These are phyloP conservation scores for Pterophyllum scalare DNA, from an alignment of 2,113 vertebrate species.

Conservation along the genomic window DNA sequence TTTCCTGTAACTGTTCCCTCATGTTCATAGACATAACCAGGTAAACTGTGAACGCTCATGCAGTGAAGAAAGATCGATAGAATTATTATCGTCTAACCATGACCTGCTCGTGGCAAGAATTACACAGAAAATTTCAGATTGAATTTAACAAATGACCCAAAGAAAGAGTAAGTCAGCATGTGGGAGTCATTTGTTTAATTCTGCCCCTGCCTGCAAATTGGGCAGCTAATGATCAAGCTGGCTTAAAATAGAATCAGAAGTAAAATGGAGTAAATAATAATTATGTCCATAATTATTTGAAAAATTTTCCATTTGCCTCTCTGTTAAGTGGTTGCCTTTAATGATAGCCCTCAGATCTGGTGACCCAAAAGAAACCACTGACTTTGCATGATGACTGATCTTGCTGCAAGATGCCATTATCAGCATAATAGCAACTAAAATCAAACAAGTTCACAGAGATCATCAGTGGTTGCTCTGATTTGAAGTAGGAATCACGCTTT, in stretches of 20 bases:
- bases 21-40: constrained; percentile 4
- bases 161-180: constrained; percentile 27
- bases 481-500: not conserved
- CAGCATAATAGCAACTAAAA: not conserved
- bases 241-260: constrained; percentile 17
- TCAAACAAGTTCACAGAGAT: not conserved
- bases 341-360: constrained; percentile 14
- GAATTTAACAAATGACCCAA: constrained; percentile 25
- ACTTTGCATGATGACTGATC: not conserved
- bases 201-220: constrained; percentile 20
- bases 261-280: constrained; percentile 4
- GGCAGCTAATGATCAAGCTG: constrained; percentile 8
- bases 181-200: constrained; percentile 24
- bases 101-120: not conserved
- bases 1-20: constrained; percentile 4
- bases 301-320: constrained; percentile 4
- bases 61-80: not conserved
- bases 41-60: not conserved
- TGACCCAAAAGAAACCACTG: not conserved
- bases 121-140: constrained; percentile 20
- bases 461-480: constrained; percentile 10
- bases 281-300: constrained; percentile 16
- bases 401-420: constrained; percentile 1
- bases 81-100: not conserved
- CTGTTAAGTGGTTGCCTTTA: constrained; percentile 14